Conservation (phyloP, 2,113 vertebrate species). For the Pseudois nayaur region DNA sequence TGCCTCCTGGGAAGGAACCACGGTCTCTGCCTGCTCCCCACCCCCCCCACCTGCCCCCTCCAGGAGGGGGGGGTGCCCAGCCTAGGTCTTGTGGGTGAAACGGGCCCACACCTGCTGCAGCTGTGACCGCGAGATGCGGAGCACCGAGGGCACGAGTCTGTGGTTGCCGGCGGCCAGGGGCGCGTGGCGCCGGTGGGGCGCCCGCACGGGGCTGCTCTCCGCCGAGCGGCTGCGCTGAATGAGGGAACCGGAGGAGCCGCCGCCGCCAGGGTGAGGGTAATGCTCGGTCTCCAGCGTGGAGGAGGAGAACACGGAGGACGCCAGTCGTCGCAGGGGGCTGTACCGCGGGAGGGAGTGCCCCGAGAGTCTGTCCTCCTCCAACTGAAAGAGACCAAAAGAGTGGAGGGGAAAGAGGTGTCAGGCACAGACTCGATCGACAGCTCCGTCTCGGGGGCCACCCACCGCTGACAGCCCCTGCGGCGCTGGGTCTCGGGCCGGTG, state of each 20-base stretch:
- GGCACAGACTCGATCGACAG: constrained; percentile 83
- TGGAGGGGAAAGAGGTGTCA: constrained; percentile 90
- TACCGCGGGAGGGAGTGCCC: constrained; percentile 91
- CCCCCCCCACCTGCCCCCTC: constrained; percentile 71
- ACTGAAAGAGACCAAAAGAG: constrained; percentile 99
- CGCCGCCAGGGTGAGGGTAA: constrained; percentile 90
- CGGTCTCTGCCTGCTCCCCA: constrained; percentile 71
- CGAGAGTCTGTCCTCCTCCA: constrained; percentile 94
- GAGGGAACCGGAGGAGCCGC: constrained; percentile 84
- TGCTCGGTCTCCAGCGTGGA: constrained; percentile 98
- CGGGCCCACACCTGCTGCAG: constrained; percentile 98
- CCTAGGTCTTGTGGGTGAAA: constrained; percentile 96
- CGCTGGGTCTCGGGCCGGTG: constrained; percentile 15
- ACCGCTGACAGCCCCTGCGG: constrained; percentile 71
- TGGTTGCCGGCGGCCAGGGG: constrained; percentile 89
- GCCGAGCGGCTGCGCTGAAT: constrained; percentile 99
- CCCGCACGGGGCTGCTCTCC: constrained; percentile 97
- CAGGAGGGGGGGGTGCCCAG: constrained; percentile 74
- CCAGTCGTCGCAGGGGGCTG: constrained; percentile 98
- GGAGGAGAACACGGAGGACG: constrained; percentile 99
- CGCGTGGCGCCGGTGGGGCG: constrained; percentile 86
- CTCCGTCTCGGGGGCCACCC: constrained; percentile 77
- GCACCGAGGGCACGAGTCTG: constrained; percentile 94
- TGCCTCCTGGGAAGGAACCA: constrained; percentile 81
- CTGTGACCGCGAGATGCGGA: constrained; percentile 93